Percentiles rank a stretch among this genome's conserved stretches.
Evolutionary conservation across 1,140 invertebrate genomes (phyloP).

Genomic region (Macrosteles quadrilineatus): DNA sequence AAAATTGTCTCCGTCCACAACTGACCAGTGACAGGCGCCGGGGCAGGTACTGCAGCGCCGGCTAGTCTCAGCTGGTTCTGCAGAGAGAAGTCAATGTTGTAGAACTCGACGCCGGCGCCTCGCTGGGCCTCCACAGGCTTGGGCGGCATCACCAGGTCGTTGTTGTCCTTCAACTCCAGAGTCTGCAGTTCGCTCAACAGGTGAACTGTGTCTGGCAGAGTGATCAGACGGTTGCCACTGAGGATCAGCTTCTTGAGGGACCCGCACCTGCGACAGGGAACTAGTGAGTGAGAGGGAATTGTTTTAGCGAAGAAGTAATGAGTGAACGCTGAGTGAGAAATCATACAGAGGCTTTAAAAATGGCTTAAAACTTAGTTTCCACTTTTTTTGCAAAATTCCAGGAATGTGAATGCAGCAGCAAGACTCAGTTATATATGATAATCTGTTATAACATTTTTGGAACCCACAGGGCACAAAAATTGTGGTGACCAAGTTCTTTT

Average conservation of each 20-base stretch:
- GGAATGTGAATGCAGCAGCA: no score
- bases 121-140: slow-evolving; percentile 83
- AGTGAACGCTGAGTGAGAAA: no score
- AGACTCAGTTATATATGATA: no score
- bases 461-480: no score
- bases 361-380: no score
- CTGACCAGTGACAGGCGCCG: slow-evolving; percentile 66
- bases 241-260: slow-evolving; percentile 94
- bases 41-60: slow-evolving; percentile 80
- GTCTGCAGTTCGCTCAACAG: slow-evolving; percentile 87
- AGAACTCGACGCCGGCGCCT: slow-evolving; percentile 89
- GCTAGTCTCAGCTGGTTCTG: slow-evolving; percentile 92
- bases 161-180: slow-evolving; percentile 91
- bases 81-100: slow-evolving; percentile 98
- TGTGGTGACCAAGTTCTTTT: no score
- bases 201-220: slow-evolving; percentile 97
- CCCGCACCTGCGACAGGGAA: slow-evolving; percentile 77
- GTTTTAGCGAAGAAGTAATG: no score
- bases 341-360: no score
- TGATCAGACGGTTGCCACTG: slow-evolving; percentile 91
- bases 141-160: slow-evolving; percentile 96
- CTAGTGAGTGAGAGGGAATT: no score
- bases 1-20: no score
- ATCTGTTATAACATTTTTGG: no score
- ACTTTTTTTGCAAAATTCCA: no score